Evolutionary conservation across 2,888 invertebrate genomes (phyloP).

Genomic region (Gasteruption jaculator): DNA sequence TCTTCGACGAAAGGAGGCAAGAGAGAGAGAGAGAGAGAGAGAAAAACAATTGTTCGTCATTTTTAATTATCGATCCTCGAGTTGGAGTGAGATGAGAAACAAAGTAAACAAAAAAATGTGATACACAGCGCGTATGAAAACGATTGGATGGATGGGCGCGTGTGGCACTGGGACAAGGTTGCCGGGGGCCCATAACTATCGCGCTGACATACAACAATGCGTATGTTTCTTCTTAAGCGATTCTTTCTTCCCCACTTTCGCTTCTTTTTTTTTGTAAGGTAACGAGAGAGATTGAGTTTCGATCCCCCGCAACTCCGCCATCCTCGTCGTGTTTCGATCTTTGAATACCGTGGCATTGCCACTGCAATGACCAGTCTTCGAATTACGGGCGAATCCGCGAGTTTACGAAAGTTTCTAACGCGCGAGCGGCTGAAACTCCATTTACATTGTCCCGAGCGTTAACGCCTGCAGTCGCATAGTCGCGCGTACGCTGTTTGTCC

Average conservation of each 20-base stretch:
- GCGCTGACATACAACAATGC: slow-evolving; percentile 44
- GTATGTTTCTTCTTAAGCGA: slow-evolving; percentile 35
- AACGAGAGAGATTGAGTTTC: slow-evolving; percentile 18
- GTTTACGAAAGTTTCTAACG: slow-evolving; percentile 23
- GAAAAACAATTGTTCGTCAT: slow-evolving; percentile 14
- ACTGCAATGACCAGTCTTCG: slow-evolving; percentile 44
- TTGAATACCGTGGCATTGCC: slow-evolving; percentile 41
- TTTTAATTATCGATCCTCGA: slow-evolving; percentile 18
- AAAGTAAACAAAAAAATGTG: no score
- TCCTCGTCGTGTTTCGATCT: slow-evolving; percentile 35
- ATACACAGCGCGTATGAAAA: no score
- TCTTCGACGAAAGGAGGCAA: slow-evolving; percentile 5
- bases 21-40: slow-evolving; percentile 7
- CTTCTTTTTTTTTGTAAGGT: slow-evolving; percentile 8
- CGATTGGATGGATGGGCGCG: slow-evolving; percentile 25
- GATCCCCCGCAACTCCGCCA: slow-evolving; percentile 32
- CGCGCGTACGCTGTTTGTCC: no score
- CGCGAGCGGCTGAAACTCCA: slow-evolving; percentile 16
- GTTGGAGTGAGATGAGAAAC: slow-evolving; percentile 20
- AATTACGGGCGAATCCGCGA: slow-evolving; percentile 41
- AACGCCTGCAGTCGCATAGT: no score
- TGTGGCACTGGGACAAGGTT: slow-evolving; percentile 49
- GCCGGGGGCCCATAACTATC: slow-evolving; percentile 47
- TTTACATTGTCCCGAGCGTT: no score
- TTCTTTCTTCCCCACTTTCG: slow-evolving; percentile 20